A percentile compares a stretch with the other conserved stretches of the same genome.
phyloP scores from a whole-genome alignment of 2,888 invertebrate genomes.

The Pterostichus niger region DNA sequence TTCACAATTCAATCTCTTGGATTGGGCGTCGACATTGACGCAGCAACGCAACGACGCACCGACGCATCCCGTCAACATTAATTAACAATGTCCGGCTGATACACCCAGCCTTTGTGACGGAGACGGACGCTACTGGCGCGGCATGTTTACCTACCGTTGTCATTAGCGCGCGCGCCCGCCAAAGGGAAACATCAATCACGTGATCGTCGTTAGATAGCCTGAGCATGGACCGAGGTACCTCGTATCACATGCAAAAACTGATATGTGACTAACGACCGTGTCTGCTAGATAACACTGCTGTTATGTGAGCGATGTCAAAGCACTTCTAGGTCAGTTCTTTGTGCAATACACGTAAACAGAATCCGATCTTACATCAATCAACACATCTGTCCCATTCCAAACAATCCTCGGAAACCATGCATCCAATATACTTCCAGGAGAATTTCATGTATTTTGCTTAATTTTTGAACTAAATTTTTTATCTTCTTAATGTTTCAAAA shows the following conservation, averaged over 20 bases:
- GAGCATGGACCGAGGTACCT: background rate
- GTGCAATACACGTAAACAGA: too few species aligned
- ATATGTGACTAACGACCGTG: slow-evolving; percentile 61
- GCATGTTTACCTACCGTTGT: slow-evolving; percentile 47
- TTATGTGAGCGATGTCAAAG: too few species aligned
- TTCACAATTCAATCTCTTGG: slow-evolving; percentile 60
- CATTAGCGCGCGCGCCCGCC: slow-evolving; percentile 65
- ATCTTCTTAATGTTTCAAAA: too few species aligned
- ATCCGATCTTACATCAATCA: too few species aligned
- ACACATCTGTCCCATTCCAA: too few species aligned
- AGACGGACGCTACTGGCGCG: slow-evolving; percentile 19
- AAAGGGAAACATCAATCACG: slow-evolving; percentile 73
- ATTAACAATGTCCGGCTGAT: slow-evolving; percentile 57
- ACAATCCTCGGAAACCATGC: too few species aligned
- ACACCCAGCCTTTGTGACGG: slow-evolving; percentile 34
- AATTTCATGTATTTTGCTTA: too few species aligned
- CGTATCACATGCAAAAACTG: slow-evolving; percentile 63
- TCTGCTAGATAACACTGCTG: slow-evolving; percentile 37
- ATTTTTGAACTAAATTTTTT: too few species aligned
- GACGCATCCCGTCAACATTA: slow-evolving; percentile 48
- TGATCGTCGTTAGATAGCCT: slow-evolving; percentile 71
- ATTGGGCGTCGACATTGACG: background rate
- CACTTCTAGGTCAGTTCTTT: too few species aligned
- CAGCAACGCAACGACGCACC: background rate
- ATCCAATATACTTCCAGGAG: too few species aligned